These are phyloP conservation scores for Luidia sarsii DNA, from an alignment of 53 echinoderm and acorn worm genomes.

Conservation along the genomic window DNA sequence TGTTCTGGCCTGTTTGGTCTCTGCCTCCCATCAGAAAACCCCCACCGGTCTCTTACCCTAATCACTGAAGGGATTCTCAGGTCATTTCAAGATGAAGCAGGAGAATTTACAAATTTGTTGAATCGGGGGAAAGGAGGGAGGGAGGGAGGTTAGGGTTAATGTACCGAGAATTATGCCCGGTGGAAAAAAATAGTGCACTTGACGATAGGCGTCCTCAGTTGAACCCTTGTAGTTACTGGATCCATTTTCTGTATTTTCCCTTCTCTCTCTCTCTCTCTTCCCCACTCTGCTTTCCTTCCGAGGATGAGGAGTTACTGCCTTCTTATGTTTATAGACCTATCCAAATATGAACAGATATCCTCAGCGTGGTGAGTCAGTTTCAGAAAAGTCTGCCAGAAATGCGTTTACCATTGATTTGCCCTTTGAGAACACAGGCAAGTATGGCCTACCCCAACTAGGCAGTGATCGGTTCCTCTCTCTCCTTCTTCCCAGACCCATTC, in stretches of 20 bases:
- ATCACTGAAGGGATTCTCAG: no score
- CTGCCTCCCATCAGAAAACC: no score
- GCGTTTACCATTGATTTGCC: conserved; percentile 39
- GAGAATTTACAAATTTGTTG: no score
- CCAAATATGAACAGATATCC: conserved; percentile 5
- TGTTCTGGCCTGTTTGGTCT: no score
- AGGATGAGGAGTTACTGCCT: no score
- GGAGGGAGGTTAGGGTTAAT: no score
- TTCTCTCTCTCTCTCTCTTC: not conserved
- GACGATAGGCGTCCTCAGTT: not conserved
- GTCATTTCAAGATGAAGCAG: no score
- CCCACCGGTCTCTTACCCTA: no score
- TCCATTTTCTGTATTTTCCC: not conserved
- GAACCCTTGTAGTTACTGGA: not conserved
- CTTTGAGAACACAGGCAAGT: not conserved
- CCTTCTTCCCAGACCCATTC: not conserved
- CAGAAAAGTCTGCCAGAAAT: not conserved
- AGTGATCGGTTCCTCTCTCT: not conserved
- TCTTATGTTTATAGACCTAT: not conserved
- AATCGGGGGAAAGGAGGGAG: no score
- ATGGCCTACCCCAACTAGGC: conserved; percentile 25
- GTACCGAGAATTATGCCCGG: no score
- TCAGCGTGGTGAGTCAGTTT: not conserved
- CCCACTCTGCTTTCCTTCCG: no score
- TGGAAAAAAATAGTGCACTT: not conserved